Base-by-base conservation (phyloP, 2,797 vertebrate species). In the Mionectes olivaceus region DNA sequence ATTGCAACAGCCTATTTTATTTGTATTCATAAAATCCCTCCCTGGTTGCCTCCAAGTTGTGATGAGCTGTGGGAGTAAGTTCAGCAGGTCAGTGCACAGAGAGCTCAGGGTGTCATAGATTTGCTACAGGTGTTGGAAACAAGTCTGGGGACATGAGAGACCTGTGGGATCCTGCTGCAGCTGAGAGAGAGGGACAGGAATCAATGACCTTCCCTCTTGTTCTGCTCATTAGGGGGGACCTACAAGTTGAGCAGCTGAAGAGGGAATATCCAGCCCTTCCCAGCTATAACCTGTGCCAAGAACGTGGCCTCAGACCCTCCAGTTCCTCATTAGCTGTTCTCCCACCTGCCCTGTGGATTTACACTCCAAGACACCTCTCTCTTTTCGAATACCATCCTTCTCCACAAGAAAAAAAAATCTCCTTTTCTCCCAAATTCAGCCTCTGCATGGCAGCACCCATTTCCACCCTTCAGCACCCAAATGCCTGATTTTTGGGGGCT, bases 261-360 rank as follows among this genome's bases (percentile, higher is more conserved):
- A 57, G 39, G 63, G 77, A 83, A 74, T 14, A 33, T 4, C 30
- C 68, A 77, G 21, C 52, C 19, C 47, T 7, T 9, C 47, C 68
- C 21, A 49, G 33, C 23, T 21, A 10, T 37, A 43, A 47, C 35
- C 59, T 5, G 59, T 15, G n/a, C 47, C 17, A 4, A 56, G 25
- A 47, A 7, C 5, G 1, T 1, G 0, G 21, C 27, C 33, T 39
- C 19, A 50, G 50, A 32, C 14, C 16, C 55, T 60, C 46, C 10
- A 19, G n/a, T 1, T 70, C 37, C 28, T 77, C 4, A 21, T 4
- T 24, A 50, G 33, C 25, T 70, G 3, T 25, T 86, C 32, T 81
- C 44, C 50, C 13, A 23, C 19, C 21, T 81, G 4, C 21, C 21
- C 21, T 12, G 7, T 8, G 16, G 47, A 53, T 78, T 92, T 50